Base-by-base conservation (phyloP, 2,797 vertebrate species). In the Neoniphon sammara region DNA sequence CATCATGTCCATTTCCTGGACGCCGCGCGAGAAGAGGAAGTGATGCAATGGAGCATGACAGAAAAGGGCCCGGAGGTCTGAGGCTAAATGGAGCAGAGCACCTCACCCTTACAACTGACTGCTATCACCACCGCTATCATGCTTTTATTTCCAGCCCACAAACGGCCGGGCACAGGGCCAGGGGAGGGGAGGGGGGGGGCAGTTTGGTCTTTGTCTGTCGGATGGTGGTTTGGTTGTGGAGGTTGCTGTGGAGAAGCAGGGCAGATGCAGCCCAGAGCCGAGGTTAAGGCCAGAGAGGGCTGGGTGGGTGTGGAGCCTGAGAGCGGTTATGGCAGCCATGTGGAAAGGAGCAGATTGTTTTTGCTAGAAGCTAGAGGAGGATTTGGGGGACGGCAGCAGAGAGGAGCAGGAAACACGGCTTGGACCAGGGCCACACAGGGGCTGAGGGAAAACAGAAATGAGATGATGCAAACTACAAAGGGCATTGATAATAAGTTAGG, bases 1-100 rank as follows among this genome's bases (percentile, higher is more conserved):
- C 82, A 89, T 87, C 80, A 70, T 89, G 85, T 87, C 87, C 73
- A 85, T 89, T 86, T 90, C 87, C 79, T 74, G 47, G 60, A 81
- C 69, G 82, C 81, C 86, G 87, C 76, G 20, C 65, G 77, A 85
- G 75, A 77, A 67, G 61, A 78, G 82, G 75, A 76, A 74, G 70
- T 57, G 71, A 75, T 63, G 83, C 80, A 83, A 77, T 70, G 47
- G 73, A 87, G 85, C 63, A 0, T 88, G 80, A 82, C 61, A 15
- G 52, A 87, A 70, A 75, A 61, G 27, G 55, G 72, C 83, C 82
- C 2, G 2, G 21, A 84, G 85, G 75, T 86, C 64, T 55, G 21
- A 5, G 63, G 56, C 66, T 82, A 89, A 91, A 90, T 91, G 73
- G 78, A 86, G 89, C 83, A 30, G 34, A 87, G 68, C 77, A 85